These are phyloP conservation scores for Brachionichthys hirsutus DNA, from an alignment of 2,113 vertebrate genomes.

Conservation along the genomic window DNA sequence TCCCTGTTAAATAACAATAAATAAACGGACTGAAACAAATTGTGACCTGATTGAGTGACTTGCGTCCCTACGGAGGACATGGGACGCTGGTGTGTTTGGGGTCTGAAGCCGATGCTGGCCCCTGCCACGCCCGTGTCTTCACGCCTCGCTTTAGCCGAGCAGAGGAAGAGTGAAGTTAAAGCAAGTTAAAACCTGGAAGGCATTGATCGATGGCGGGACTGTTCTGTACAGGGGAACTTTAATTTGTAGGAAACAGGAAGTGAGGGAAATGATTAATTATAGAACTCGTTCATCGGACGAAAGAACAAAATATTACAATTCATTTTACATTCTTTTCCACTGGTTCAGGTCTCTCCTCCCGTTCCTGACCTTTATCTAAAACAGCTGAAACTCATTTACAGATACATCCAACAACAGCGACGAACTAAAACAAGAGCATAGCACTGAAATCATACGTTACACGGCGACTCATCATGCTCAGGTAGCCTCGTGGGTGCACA, in stretches of 20 bases:
- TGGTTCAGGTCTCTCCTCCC: constrained; percentile 79
- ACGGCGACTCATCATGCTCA: constrained; percentile 45
- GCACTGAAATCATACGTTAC: constrained; percentile 53
- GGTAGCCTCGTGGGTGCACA: constrained; percentile 8
- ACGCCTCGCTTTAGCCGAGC: no score
- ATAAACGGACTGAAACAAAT: no score
- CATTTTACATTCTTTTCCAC: constrained; percentile 70
- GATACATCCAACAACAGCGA: constrained; percentile 48
- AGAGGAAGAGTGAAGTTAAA: no score
- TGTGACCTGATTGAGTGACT: no score
- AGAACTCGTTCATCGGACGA: constrained; percentile 43
- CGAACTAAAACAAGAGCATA: constrained; percentile 42
- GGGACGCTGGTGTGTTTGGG: no score
- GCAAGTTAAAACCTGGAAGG: no score
- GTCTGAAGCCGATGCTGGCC: no score
- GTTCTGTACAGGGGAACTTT: no score
- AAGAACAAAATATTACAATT: constrained; percentile 51
- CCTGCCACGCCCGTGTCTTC: no score
- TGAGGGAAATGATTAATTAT: neutral
- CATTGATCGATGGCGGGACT: no score
- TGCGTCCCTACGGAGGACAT: no score
- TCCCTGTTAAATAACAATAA: no score
- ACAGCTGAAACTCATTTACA: constrained; percentile 68
- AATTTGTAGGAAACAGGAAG: neutral
- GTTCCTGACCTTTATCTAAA: constrained; percentile 59